phyloP scores from a whole-genome alignment of 2,113 vertebrate species.

The Antennarius striatus region DNA sequence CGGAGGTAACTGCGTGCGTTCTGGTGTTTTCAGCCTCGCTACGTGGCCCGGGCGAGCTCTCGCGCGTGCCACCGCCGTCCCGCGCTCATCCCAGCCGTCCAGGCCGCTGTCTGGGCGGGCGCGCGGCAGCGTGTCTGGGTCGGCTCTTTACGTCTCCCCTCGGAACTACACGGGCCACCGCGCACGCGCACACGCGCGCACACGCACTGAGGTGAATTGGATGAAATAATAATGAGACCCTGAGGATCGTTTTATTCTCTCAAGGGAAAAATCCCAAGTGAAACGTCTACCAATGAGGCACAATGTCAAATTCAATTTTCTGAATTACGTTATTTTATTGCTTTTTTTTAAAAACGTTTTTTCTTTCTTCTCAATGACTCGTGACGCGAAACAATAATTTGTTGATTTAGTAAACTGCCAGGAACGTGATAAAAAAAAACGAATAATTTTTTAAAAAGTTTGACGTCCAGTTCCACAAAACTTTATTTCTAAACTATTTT shows the following conservation, averaged over 20 bases:
- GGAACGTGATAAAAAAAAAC: too few species aligned
- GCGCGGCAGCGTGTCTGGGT: slow-evolving; percentile 63
- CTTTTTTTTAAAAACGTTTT: too few species aligned
- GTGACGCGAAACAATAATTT: too few species aligned
- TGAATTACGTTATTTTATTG: too few species aligned
- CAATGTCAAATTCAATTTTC: not conserved
- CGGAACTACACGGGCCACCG: slow-evolving; percentile 47
- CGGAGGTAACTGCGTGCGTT: slow-evolving; percentile 46
- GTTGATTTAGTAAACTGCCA: too few species aligned
- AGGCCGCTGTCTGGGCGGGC: slow-evolving; percentile 74
- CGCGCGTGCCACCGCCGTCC: slow-evolving; percentile 67
- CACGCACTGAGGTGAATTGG: slow-evolving; percentile 6
- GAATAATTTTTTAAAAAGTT: too few species aligned
- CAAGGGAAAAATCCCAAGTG: not conserved
- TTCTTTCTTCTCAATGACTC: too few species aligned
- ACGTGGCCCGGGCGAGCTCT: slow-evolving; percentile 79
- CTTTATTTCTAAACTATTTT: too few species aligned
- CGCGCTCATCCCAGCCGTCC: slow-evolving; percentile 68
- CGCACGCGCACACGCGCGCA: slow-evolving; percentile 63
- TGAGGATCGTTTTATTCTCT: slow-evolving; percentile 5
- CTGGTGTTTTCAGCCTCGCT: slow-evolving; percentile 65
- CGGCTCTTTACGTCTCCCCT: slow-evolving; percentile 40
- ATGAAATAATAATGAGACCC: slow-evolving; percentile 36
- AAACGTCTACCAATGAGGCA: not conserved
- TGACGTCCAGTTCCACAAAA: too few species aligned